A percentile compares a stretch with the other conserved stretches of the same genome.
phyloP scores from a whole-genome alignment of 2,797 vertebrate species.

The Malacoraja senta region DNA sequence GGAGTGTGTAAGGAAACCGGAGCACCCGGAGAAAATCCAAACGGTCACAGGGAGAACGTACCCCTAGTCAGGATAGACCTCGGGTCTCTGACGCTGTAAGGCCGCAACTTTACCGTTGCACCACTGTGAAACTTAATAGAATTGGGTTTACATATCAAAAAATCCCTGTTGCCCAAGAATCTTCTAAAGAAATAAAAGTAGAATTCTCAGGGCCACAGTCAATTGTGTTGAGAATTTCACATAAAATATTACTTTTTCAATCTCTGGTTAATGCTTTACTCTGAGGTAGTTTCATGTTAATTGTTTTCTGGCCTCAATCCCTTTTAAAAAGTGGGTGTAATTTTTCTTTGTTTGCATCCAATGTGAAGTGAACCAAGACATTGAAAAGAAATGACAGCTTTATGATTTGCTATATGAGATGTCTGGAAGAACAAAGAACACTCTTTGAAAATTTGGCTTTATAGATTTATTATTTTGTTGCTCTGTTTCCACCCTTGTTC shows the following conservation, averaged over 20 bases:
- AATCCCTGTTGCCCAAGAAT: neutral
- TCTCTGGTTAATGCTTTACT: neutral
- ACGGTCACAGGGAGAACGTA: too few species aligned
- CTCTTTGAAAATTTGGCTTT: neutral
- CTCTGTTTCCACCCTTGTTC: neutral
- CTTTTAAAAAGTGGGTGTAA: neutral
- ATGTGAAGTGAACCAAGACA: neutral
- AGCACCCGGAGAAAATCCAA: too few species aligned
- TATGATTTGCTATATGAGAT: neutral
- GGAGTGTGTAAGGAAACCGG: too few species aligned
- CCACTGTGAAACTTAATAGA: neutral
- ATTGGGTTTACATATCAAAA: neutral
- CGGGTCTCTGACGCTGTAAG: too few species aligned
- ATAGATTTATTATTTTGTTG: slow-evolving; percentile 3
- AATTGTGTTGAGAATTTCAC: neutral
- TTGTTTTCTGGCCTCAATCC: neutral
- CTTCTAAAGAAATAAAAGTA: neutral
- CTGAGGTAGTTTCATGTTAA: neutral
- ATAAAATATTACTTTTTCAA: neutral
- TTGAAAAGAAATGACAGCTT: neutral
- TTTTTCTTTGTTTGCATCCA: neutral
- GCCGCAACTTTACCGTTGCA: too few species aligned
- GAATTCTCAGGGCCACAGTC: neutral
- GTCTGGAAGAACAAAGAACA: neutral
- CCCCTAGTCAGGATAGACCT: too few species aligned